These are phyloP conservation scores for Lumbricus terrestris DNA, from an alignment of 2,888 invertebrate genomes.

Conservation along the genomic window DNA sequence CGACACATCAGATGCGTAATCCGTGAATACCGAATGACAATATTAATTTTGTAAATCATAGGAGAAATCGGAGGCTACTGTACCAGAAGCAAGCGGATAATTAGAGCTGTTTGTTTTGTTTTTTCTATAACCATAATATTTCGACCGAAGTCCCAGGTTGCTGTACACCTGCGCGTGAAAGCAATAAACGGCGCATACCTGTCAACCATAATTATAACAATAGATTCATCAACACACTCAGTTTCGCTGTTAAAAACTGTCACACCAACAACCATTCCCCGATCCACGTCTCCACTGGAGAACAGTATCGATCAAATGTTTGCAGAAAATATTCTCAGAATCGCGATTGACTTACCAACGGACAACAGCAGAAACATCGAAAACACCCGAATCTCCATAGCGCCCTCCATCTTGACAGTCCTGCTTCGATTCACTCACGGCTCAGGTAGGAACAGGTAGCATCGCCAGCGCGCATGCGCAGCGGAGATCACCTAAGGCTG, in stretches of 20 bases:
- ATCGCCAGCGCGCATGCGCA: neutral
- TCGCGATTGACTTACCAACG: neutral
- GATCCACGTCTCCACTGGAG: neutral
- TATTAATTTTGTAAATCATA: neutral
- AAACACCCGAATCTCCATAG: neutral
- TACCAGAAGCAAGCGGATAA: neutral
- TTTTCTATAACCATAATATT: neutral
- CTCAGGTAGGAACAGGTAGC: conserved; percentile 12
- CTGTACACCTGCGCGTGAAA: neutral
- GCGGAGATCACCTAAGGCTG: neutral
- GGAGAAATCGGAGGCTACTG: neutral
- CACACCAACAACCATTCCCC: neutral
- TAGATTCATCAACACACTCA: neutral
- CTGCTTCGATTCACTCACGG: neutral
- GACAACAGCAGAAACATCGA: neutral
- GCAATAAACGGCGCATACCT: neutral
- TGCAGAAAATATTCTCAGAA: neutral
- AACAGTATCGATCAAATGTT: neutral
- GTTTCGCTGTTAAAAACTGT: neutral
- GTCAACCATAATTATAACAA: neutral
- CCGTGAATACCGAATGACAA: too few species aligned
- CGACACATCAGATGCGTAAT: neutral
- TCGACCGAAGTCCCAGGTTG: neutral
- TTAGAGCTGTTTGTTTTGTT: neutral
- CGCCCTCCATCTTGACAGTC: neutral